phyloP scores from a whole-genome alignment of 2,888 invertebrate species.

The Cantharis rufa region DNA sequence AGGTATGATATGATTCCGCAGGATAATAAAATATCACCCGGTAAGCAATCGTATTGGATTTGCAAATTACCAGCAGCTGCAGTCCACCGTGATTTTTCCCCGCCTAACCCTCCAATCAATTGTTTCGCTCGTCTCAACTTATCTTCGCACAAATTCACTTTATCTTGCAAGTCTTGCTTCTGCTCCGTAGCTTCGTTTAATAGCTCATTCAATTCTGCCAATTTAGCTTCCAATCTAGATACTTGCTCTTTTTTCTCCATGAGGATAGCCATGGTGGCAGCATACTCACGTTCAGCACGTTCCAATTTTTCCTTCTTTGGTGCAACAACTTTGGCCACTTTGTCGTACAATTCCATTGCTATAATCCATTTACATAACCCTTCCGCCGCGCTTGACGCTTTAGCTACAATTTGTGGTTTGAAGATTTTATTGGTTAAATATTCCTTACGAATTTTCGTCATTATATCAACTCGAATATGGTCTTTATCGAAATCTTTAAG shows the following conservation, averaged over 20 bases:
- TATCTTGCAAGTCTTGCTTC: constrained; percentile 71
- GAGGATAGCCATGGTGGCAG: constrained; percentile 81
- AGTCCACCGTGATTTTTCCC: constrained; percentile 87
- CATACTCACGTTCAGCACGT: constrained; percentile 80
- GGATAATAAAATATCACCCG: constrained; percentile 88
- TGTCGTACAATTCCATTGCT: constrained; percentile 88
- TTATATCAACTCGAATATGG: constrained; percentile 74
- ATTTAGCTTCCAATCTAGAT: constrained; percentile 73
- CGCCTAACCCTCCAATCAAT: constrained; percentile 83
- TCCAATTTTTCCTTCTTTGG: constrained; percentile 84
- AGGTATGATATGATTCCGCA: constrained; percentile 89
- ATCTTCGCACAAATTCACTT: constrained; percentile 79
- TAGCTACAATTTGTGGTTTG: constrained; percentile 79
- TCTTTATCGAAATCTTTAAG: constrained; percentile 84
- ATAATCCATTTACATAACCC: constrained; percentile 90
- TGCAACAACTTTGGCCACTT: constrained; percentile 78
- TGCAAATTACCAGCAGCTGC: constrained; percentile 76
- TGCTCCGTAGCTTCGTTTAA: constrained; percentile 68
- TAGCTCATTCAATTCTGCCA: constrained; percentile 72
- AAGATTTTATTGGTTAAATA: constrained; percentile 77
- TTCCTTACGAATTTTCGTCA: constrained; percentile 76
- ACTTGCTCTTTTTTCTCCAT: constrained; percentile 82
- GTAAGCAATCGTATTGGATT: constrained; percentile 75
- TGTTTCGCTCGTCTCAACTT: constrained; percentile 88
- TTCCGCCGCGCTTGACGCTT: constrained; percentile 93